These are phyloP conservation scores for Oreochromis grahami DNA, from an alignment of 2,797 vertebrate genomes.

Conservation along the genomic window DNA sequence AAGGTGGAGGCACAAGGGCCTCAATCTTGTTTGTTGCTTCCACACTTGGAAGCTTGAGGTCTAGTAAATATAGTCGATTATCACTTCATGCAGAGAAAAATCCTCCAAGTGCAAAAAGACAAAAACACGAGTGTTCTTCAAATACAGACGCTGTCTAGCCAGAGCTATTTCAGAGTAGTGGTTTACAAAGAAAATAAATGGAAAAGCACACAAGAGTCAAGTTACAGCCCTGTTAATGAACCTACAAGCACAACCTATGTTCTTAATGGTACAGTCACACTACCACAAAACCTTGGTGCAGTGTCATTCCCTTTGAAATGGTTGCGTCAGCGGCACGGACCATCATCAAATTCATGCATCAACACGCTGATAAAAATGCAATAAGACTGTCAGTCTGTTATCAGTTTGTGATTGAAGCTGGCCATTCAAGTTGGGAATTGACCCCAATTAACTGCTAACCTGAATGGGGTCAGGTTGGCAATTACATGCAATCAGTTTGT, in stretches of 20 bases:
- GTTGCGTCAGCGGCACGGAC: accelerated
- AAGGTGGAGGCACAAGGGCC: constrained; percentile 19
- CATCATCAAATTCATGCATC: not conserved
- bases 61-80: not conserved
- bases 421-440: not conserved
- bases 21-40: constrained; percentile 27
- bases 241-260: not conserved
- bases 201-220: not conserved
- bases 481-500: not conserved
- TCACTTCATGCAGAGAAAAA: not conserved
- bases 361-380: not conserved
- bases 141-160: not conserved
- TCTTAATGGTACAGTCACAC: not conserved
- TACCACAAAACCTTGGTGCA: not conserved
- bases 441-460: not conserved
- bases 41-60: not conserved
- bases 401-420: not conserved
- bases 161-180: not conserved
- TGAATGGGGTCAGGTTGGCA: not conserved
- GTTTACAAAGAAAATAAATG: not conserved
- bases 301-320: not conserved
- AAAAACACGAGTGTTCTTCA: not conserved
- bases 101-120: not conserved
- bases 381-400: not conserved
- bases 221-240: not conserved